phyloP scores from a whole-genome alignment of 2,797 vertebrate genomes.

The Pteropus rufus region DNA sequence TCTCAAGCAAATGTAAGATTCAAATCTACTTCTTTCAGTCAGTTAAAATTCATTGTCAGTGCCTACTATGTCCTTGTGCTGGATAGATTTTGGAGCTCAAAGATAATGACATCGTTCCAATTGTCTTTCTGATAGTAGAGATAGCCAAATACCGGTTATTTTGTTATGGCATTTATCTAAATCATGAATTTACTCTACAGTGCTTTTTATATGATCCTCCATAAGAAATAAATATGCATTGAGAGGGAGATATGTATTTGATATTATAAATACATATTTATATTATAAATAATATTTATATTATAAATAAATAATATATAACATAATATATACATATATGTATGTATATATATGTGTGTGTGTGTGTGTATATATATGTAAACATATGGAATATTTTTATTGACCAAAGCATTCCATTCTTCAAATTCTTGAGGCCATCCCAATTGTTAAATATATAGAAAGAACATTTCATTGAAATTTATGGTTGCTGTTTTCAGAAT shows the following conservation, averaged over 20 bases:
- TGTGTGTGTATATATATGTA: background rate
- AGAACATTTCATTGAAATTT: background rate
- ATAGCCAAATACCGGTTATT: background rate
- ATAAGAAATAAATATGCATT: background rate
- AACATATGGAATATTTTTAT: background rate
- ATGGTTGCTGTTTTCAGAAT: background rate
- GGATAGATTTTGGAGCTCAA: background rate
- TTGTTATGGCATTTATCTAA: too few relatives aligned
- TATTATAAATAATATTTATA: background rate
- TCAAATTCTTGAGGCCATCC: background rate
- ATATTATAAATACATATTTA: too few relatives aligned
- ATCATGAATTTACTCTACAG: background rate
- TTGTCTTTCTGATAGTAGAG: background rate
- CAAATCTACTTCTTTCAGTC: background rate
- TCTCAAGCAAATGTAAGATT: background rate
- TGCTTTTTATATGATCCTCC: background rate
- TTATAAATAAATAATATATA: too few relatives aligned
- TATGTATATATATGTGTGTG: background rate
- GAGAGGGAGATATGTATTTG: too few relatives aligned
- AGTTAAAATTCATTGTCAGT: background rate
- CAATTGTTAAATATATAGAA: background rate
- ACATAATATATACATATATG: too few relatives aligned
- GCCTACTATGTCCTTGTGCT: background rate
- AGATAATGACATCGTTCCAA: background rate
- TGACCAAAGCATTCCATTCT: background rate